phyloP scores from a whole-genome alignment of 2,888 invertebrate genomes.

The Napeogenes sylphis region DNA sequence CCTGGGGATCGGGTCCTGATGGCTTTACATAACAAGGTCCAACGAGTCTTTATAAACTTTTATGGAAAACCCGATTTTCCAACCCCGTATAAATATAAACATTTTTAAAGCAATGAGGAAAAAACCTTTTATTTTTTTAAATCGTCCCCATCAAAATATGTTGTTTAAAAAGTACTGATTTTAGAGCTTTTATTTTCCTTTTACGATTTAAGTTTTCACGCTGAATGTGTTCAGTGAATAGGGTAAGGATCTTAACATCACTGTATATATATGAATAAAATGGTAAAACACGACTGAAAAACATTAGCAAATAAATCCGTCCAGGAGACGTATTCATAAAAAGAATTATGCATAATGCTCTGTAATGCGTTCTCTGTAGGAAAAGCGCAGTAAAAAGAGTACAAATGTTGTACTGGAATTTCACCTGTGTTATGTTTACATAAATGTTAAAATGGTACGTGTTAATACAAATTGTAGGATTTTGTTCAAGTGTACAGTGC shows the following conservation, averaged over 20 bases:
- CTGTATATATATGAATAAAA: conserved; percentile 13
- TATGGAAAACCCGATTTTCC: conserved; percentile 8
- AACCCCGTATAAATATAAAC: background rate
- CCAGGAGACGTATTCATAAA: conserved; percentile 30
- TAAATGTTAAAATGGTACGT: conserved; percentile 32
- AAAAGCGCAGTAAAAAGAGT: conserved; percentile 17
- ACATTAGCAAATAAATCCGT: conserved; percentile 34
- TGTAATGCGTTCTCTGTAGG: conserved; percentile 26
- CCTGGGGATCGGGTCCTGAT: conserved; percentile 23
- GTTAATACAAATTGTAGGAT: conserved; percentile 37
- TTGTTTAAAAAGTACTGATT: too few species aligned
- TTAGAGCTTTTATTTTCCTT: too few species aligned
- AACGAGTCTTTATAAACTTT: conserved; percentile 14
- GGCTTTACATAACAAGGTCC: conserved; percentile 20
- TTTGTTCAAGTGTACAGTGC: conserved; percentile 44
- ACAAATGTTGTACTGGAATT: conserved; percentile 20
- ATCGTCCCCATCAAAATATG: background rate
- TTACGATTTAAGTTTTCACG: conserved; percentile 1
- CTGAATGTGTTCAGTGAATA: conserved; percentile 1
- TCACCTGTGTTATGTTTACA: conserved; percentile 29
- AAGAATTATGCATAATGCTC: conserved; percentile 35
- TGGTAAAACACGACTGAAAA: conserved; percentile 29
- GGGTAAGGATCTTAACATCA: conserved; percentile 8
- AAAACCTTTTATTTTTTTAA: background rate
- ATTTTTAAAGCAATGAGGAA: background rate